Base-by-base conservation (phyloP, 2,797 vertebrate genomes). In the Hirundo rustica region DNA sequence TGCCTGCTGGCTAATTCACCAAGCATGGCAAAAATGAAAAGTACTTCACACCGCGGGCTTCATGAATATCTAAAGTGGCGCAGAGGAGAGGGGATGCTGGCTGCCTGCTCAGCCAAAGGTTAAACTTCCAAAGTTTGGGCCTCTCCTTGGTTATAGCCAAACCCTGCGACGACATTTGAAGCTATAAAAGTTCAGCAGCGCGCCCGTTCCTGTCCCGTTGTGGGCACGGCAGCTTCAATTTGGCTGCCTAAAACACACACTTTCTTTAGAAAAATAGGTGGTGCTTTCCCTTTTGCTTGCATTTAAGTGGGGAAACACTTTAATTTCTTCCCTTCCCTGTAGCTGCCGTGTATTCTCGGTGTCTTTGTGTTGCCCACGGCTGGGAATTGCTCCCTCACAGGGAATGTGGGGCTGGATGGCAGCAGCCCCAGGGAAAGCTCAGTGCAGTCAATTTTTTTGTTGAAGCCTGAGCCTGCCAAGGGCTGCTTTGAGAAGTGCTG, bases 1-100 rank as follows among this genome's bases (percentile, higher is more conserved):
- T 86, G 50, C 92, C 95, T 67, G 45, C 85, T 91, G 96, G 53
- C 67, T 80, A 96, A 97, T 94, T 92, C 86, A 88, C 79, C 88
- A 84, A 84, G 89, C 77, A 65, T 9, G 86, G 80, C 77, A 92
- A 57, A 95, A 92, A 81, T 29, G 73, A 85, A 81, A 89, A 96
- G 87, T 73, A 17, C 76, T 96, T 91, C 42, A 21, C 8, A 3
- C 67, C 16, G 45, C 70, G 32, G 74, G 80, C 77, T 76, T 76
- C 74, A 40, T 74, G 88, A 93, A 87, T 89, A 74, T 25, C 65
- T 92, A 10, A 83, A 72, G 76, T 29, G 50, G n/a, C 30, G 74
- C 76, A 79, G 57, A 76, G 88, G 25, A 72, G 83, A 64, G 40
- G 71, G 71, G 74, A 45, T 76, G 83, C 51, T 45, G 44, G 8